These are phyloP conservation scores for Operophtera brumata DNA, from an alignment of 2,888 invertebrate species.

Conservation along the genomic window DNA sequence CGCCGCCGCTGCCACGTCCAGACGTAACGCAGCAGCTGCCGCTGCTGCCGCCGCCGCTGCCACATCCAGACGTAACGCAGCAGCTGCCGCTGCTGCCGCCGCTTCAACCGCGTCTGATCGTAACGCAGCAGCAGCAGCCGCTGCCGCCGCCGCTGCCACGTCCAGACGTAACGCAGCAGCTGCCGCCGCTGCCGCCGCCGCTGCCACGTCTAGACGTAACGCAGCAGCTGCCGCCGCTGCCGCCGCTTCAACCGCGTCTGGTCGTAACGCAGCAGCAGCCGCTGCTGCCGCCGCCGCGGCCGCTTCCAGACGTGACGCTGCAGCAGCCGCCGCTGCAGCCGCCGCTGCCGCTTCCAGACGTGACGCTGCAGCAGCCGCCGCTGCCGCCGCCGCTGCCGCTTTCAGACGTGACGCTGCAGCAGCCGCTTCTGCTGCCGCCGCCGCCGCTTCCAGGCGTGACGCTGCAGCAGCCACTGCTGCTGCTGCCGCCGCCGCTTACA, in stretches of 20 bases:
- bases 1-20: neutral
- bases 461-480: neutral
- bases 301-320: too few species aligned
- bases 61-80: neutral
- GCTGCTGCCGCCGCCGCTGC: neutral
- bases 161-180: neutral
- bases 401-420: neutral
- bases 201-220: neutral
- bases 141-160: neutral
- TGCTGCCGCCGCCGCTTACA: neutral
- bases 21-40: neutral
- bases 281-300: conserved; percentile 38
- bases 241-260: neutral
- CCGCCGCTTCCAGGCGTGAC: neutral
- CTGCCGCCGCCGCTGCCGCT: neutral
- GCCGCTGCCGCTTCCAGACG: conserved; percentile 14
- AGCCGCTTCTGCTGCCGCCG: neutral
- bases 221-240: neutral
- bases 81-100: neutral
- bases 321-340: conserved; percentile 40
- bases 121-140: neutral
- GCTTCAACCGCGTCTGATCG: neutral
- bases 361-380: too few species aligned
- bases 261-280: neutral
- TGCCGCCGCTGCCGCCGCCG: neutral